Evolutionary conservation across 2,888 invertebrate species (phyloP).

Genomic region (Temnothorax ravouxi): DNA sequence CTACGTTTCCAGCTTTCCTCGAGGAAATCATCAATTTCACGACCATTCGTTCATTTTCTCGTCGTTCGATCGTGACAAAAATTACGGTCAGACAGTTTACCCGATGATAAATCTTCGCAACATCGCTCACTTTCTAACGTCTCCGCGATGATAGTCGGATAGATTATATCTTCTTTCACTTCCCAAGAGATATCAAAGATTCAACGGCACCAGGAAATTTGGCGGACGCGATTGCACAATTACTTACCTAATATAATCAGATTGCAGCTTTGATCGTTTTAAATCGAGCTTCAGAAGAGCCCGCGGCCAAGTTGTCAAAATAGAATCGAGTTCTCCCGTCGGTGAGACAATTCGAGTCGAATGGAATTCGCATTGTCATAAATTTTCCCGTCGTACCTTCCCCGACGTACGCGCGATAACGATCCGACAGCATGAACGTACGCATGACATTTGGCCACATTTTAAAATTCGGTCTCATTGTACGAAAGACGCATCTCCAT

Average conservation of each 20-base stretch:
- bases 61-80: conserved; percentile 25
- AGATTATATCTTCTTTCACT: conserved; percentile 20
- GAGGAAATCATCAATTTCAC: conserved; percentile 10
- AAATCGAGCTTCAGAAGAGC: background rate
- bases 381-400: background rate
- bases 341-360: background rate
- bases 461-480: conserved; percentile 43
- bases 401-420: background rate
- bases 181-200: background rate
- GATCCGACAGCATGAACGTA: conserved; percentile 12
- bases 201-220: conserved; percentile 9
- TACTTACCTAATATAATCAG: background rate
- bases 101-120: conserved; percentile 36
- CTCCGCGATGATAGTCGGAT: conserved; percentile 22
- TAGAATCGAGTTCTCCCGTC: background rate
- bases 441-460: conserved; percentile 33
- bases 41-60: conserved; percentile 2
- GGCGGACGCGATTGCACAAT: background rate
- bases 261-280: background rate
- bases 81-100: conserved; percentile 5
- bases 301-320: background rate
- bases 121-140: conserved; percentile 40
- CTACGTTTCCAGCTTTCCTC: conserved; percentile 23
- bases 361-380: conserved; percentile 12
- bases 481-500: conserved; percentile 79